Percentiles rank a stretch among this genome's conserved stretches.
Evolutionary conservation across 2,797 vertebrate genomes (phyloP).

Genomic region (Avahi laniger): DNA sequence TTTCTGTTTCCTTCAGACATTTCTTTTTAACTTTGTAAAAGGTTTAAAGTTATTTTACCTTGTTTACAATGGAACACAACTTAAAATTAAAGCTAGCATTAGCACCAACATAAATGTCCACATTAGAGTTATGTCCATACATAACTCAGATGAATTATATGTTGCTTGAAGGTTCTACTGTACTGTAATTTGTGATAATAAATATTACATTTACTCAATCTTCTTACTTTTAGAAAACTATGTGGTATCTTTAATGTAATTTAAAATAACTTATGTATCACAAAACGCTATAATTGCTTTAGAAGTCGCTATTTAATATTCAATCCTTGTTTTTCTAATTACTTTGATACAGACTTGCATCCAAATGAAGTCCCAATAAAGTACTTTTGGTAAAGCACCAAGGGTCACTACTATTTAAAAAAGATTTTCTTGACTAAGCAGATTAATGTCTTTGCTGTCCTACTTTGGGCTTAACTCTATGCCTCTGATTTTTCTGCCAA

Average conservation of each 20-base stretch:
- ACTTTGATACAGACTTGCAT: slow-evolving; percentile 69
- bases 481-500: slow-evolving; percentile 76
- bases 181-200: neutral
- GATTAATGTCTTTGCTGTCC: slow-evolving; percentile 84
- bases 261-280: slow-evolving; percentile 26
- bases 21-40: slow-evolving; percentile 49
- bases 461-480: slow-evolving; percentile 77
- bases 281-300: slow-evolving; percentile 27
- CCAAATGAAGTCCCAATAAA: slow-evolving; percentile 75
- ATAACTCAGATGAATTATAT: slow-evolving; percentile 15
- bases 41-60: slow-evolving; percentile 38
- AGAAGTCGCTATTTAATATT: slow-evolving; percentile 68
- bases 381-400: slow-evolving; percentile 72
- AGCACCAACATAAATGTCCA: neutral
- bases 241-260: slow-evolving; percentile 5
- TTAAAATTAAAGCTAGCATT: slow-evolving; percentile 52
- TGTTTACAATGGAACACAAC: slow-evolving; percentile 37
- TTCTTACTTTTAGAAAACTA: slow-evolving; percentile 14
- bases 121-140: neutral
- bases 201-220: neutral
- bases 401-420: slow-evolving; percentile 63
- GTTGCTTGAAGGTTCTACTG: neutral
- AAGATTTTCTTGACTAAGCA: slow-evolving; percentile 74
- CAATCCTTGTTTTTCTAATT: slow-evolving; percentile 60
- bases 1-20: slow-evolving; percentile 10